Evolutionary conservation across 1,140 invertebrate genomes (phyloP).

Genomic region (Globodera rostochiensis): DNA sequence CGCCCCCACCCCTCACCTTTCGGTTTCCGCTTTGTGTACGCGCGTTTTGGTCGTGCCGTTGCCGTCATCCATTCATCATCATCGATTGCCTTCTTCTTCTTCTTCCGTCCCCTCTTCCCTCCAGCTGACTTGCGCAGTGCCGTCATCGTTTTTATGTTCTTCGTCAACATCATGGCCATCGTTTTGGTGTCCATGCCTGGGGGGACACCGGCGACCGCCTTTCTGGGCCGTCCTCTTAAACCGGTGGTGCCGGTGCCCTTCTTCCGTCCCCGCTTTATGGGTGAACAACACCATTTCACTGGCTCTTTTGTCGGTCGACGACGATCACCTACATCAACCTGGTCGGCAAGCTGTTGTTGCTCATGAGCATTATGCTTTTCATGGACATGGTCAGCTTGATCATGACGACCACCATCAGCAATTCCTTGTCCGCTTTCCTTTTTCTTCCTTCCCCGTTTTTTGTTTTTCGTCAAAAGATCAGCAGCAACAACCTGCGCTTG

Average conservation of each 20-base stretch:
- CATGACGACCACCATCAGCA: too few species aligned
- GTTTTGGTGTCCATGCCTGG: neutral
- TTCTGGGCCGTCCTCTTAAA: neutral
- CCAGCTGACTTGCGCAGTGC: neutral
- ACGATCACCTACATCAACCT: too few species aligned
- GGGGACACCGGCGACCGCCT: neutral
- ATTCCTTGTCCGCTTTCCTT: too few species aligned
- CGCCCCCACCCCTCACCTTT: neutral
- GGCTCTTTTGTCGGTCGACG: too few species aligned
- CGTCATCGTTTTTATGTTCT: too few species aligned
- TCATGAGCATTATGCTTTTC: too few species aligned
- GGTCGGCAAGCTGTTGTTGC: too few species aligned
- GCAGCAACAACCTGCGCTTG: too few species aligned
- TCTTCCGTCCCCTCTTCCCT: neutral
- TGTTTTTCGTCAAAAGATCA: too few species aligned
- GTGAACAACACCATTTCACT: neutral
- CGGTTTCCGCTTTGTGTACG: neutral
- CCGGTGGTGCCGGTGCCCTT: neutral
- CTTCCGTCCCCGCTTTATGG: neutral
- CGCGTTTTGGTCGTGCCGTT: neutral
- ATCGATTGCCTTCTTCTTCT: neutral
- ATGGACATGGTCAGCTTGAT: too few species aligned
- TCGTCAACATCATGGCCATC: too few species aligned
- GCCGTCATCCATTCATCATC: neutral
- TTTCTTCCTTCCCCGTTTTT: too few species aligned